Conservation (phyloP, 2,888 invertebrate species). For the Troides helena region DNA sequence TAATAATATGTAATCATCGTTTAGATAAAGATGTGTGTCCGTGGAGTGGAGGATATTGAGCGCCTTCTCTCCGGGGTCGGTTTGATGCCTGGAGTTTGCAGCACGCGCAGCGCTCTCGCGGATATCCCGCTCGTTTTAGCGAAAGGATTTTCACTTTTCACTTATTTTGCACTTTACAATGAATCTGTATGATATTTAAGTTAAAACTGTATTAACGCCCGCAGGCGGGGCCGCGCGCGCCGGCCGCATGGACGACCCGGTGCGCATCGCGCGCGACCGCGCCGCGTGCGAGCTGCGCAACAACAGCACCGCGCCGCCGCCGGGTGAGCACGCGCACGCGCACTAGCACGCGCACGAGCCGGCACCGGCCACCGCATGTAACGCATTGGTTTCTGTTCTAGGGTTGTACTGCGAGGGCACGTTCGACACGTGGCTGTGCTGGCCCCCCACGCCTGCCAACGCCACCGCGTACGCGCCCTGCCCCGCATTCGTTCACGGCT, state of each 20-base stretch:
- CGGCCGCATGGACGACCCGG: conserved; percentile 57
- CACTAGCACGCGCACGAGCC: no score
- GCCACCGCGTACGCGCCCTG: conserved; percentile 83
- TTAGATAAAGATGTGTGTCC: no score
- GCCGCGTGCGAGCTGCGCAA: conserved; percentile 49
- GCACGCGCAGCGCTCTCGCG: neutral
- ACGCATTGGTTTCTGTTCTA: conserved; percentile 45
- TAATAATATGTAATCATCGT: no score
- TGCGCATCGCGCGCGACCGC: conserved; percentile 56
- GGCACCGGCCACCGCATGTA: no score
- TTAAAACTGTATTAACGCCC: neutral
- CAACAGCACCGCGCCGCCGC: conserved; percentile 50
- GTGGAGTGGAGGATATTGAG: neutral
- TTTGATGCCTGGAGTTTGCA: neutral
- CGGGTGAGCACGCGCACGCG: conserved; percentile 36
- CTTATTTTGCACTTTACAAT: no score
- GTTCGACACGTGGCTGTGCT: conserved; percentile 92
- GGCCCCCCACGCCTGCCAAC: conserved; percentile 86
- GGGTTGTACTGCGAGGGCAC: conserved; percentile 85
- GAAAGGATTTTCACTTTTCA: no score
- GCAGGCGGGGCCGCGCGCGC: neutral
- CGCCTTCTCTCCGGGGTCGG: neutral
- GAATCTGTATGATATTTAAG: no score
- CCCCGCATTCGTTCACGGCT: conserved; percentile 88
- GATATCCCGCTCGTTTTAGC: neutral